Evolutionary conservation across 2,888 invertebrate species (phyloP).

Genomic region (Drosophila paramelanica): DNA sequence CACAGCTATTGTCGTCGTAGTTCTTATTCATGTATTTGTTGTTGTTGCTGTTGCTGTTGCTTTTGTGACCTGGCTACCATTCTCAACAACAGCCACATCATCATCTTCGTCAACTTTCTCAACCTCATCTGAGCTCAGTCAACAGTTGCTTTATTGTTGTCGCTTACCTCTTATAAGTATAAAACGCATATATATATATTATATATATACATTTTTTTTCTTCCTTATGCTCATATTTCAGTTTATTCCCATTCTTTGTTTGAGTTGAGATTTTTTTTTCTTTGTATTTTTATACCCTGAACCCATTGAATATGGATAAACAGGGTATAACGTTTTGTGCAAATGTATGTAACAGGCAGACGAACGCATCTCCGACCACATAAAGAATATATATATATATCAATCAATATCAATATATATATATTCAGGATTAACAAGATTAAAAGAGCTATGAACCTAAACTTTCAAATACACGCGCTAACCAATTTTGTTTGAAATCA

Average conservation of each 20-base stretch:
- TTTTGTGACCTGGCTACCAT: slow-evolving; percentile 27
- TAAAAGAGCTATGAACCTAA: no score
- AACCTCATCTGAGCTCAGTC: slow-evolving; percentile 29
- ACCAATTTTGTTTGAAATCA: no score
- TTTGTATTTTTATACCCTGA: background rate
- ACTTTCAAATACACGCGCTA: no score
- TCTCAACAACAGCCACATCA: slow-evolving; percentile 4
- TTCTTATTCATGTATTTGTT: slow-evolving; percentile 14
- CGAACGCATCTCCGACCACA: no score
- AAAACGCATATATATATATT: background rate
- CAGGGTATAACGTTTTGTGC: no score
- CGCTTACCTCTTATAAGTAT: slow-evolving; percentile 23
- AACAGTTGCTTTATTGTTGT: slow-evolving; percentile 41
- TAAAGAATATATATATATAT: no score
- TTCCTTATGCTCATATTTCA: slow-evolving; percentile 25
- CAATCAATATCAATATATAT: no score
- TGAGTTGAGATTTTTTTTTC: slow-evolving; percentile 12
- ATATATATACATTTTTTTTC: background rate
- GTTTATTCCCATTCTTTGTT: slow-evolving; percentile 28
- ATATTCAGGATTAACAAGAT: no score
- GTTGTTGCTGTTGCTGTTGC: slow-evolving; percentile 8
- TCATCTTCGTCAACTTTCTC: slow-evolving; percentile 12
- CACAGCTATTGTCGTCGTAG: slow-evolving; percentile 48
- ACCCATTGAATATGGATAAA: no score
- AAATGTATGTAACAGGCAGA: no score